A percentile compares a stretch with the other conserved stretches of the same genome.
phyloP scores from a whole-genome alignment of 1,140 invertebrate species.

The Triops cancriformis region DNA sequence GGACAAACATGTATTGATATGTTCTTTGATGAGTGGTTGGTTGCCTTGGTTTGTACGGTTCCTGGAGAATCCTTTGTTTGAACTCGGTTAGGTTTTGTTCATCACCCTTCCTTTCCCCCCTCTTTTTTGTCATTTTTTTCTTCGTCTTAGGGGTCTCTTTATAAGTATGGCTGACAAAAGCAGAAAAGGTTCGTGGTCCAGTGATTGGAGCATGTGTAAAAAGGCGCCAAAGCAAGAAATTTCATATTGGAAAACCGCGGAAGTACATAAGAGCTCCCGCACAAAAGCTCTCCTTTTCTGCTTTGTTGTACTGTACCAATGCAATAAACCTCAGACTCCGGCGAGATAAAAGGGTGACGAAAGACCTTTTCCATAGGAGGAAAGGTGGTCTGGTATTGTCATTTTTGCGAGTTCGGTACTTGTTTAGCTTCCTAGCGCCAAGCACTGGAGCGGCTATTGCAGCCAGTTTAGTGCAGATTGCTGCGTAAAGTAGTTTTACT shows the following conservation, averaged over 20 bases:
- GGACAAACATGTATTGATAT: slow-evolving; percentile 10
- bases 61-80: not conserved
- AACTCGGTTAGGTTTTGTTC: slow-evolving; percentile 6
- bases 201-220: slow-evolving; percentile 4
- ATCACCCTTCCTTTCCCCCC: not conserved
- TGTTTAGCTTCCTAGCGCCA: not conserved
- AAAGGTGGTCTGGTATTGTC: not conserved
- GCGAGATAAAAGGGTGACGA: not conserved
- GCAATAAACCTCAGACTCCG: not conserved
- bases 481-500: not conserved
- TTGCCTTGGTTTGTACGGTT: not conserved
- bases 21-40: not conserved
- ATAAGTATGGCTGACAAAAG: slow-evolving; percentile 1
- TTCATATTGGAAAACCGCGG: not conserved
- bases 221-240: slow-evolving; percentile 9
- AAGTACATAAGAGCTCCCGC: not conserved
- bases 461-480: not conserved
- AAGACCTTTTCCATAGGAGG: not conserved
- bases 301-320: slow-evolving; percentile 14
- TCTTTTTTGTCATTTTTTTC: not conserved
- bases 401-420: not conserved
- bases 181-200: not conserved
- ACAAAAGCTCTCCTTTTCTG: not conserved
- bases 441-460: not conserved
- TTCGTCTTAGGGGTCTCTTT: not conserved